Conservation (phyloP, 2,113 vertebrate genomes). For the Spheniscus mendiculus region DNA sequence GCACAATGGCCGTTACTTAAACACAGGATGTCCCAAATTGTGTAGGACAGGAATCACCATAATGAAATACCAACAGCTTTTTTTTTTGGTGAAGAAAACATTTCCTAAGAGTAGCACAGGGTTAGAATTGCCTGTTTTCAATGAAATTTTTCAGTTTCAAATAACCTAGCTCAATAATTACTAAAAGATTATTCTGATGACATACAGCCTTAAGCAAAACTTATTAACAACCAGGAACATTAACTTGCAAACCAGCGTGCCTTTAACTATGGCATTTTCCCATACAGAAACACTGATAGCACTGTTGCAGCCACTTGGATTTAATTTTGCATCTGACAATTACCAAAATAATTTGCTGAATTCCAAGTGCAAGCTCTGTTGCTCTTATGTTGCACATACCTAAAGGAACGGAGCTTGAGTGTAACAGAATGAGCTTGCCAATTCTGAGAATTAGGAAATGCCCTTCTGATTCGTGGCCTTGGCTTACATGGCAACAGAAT, state of each 20-base stretch:
- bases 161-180: not conserved
- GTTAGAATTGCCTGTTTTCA: not conserved
- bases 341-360: not conserved
- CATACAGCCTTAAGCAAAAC: not conserved
- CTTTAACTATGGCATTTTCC: not conserved
- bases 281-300: not conserved
- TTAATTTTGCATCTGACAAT: not conserved
- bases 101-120: not conserved
- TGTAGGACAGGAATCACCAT: not conserved
- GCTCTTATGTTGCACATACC: not conserved
- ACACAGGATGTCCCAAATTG: not conserved
- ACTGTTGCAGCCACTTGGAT: not conserved
- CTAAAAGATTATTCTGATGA: not conserved
- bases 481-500: constrained; percentile 33
- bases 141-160: not conserved
- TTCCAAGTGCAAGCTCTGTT: not conserved
- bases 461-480: constrained; percentile 1
- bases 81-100: not conserved
- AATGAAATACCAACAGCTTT: not conserved
- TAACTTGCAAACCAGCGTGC: not conserved
- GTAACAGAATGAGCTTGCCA: not conserved
- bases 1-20: not conserved
- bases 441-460: not conserved
- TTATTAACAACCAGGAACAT: not conserved
- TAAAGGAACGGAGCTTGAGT: not conserved